Percentiles rank a stretch among this genome's conserved stretches.
These are phyloP conservation scores for Dendropsophus ebraccatus DNA, from an alignment of 2,113 vertebrate species.

Conservation along the genomic window DNA sequence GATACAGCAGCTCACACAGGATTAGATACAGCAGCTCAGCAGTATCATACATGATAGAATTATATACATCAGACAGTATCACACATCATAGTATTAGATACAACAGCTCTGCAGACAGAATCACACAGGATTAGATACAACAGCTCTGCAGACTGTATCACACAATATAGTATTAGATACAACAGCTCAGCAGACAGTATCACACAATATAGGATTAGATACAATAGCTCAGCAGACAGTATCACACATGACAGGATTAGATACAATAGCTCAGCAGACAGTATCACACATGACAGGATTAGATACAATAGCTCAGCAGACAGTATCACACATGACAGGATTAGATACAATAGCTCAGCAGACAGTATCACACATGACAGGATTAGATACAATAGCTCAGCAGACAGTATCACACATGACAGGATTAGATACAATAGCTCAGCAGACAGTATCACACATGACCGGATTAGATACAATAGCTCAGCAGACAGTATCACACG, in stretches of 20 bases:
- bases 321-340: background rate
- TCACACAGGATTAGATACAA: conserved; percentile 12
- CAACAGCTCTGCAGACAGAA: background rate
- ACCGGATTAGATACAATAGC: conserved; percentile 10
- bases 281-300: background rate
- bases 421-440: conserved; percentile 1
- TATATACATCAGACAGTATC: conserved; percentile 13
- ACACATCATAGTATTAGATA: background rate
- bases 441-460: background rate
- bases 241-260: background rate
- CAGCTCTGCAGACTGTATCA: background rate
- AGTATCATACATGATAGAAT: background rate
- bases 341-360: background rate
- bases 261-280: background rate
- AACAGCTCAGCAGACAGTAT: background rate
- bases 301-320: no score
- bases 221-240: background rate
- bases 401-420: background rate
- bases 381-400: conserved; percentile 15
- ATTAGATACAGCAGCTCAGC: background rate
- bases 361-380: background rate
- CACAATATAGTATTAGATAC: background rate
- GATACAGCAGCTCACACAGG: background rate
- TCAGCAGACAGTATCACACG: background rate
- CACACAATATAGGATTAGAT: background rate